phyloP scores from a whole-genome alignment of 2,888 invertebrate genomes.

The Xestia c-nigrum region DNA sequence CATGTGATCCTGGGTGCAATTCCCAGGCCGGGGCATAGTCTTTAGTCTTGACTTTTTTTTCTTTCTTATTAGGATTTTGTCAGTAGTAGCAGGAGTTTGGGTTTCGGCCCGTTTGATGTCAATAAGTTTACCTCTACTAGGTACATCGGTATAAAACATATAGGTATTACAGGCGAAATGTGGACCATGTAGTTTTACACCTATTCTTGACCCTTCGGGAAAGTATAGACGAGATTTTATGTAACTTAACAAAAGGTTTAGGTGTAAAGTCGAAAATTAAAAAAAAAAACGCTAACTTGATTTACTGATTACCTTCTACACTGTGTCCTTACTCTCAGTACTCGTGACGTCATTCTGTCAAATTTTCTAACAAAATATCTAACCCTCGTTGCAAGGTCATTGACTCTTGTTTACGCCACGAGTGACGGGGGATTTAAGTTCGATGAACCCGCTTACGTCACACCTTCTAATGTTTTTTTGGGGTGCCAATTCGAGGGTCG shows the following conservation, averaged over 20 bases:
- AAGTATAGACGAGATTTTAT: background rate
- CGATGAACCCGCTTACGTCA: slow-evolving; percentile 71
- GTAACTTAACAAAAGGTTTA: too few relatives aligned
- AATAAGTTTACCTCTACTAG: background rate
- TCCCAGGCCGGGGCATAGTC: too few relatives aligned
- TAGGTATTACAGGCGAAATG: background rate
- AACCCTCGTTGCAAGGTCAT: slow-evolving; percentile 69
- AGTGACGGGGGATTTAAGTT: slow-evolving; percentile 59
- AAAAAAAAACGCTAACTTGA: background rate
- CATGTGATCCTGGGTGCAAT: too few relatives aligned
- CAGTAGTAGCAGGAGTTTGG: too few relatives aligned
- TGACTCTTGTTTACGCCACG: slow-evolving; percentile 66
- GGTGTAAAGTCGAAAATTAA: too few relatives aligned
- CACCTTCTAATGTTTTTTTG: slow-evolving; percentile 61
- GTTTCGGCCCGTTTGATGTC: background rate
- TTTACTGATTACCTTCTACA: background rate
- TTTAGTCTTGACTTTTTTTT: too few relatives aligned
- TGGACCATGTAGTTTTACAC: background rate
- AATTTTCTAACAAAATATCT: slow-evolving; percentile 59
- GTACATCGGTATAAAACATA: background rate
- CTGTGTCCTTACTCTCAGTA: slow-evolving; percentile 2
- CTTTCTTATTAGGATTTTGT: too few relatives aligned
- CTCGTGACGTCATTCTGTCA: slow-evolving; percentile 30
- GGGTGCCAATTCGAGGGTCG: slow-evolving; percentile 59
- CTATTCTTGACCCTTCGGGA: background rate